phyloP scores from a whole-genome alignment of 2,797 vertebrate genomes.

The Channa striata region DNA sequence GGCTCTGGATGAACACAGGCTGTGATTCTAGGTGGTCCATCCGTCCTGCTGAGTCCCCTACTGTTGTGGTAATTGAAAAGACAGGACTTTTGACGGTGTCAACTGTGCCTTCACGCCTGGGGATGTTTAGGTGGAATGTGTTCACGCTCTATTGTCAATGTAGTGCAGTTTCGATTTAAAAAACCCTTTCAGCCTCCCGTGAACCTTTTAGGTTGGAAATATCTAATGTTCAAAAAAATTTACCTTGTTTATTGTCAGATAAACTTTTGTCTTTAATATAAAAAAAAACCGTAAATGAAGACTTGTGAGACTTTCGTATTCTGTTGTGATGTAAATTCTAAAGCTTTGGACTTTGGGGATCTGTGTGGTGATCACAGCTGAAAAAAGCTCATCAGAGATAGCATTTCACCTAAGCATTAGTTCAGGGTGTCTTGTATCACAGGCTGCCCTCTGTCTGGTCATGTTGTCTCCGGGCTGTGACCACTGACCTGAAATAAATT shows the following conservation, averaged over 20 bases:
- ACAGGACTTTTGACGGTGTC: constrained; percentile 55
- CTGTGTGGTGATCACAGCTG: constrained; percentile 25
- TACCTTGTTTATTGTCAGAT: constrained; percentile 6
- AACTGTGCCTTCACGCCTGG: constrained; percentile 58
- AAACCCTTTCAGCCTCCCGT: constrained; percentile 8
- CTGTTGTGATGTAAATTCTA: background rate
- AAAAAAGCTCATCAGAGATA: constrained; percentile 49
- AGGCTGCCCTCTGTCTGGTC: constrained; percentile 54
- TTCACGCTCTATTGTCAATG: constrained; percentile 51
- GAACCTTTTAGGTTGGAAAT: no score
- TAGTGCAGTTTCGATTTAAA: constrained; percentile 35
- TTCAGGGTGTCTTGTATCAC: constrained; percentile 65
- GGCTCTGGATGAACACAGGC: constrained; percentile 10
- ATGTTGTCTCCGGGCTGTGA: constrained; percentile 65
- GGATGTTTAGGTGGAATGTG: constrained; percentile 59
- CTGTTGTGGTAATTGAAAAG: constrained; percentile 73
- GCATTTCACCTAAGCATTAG: constrained; percentile 37
- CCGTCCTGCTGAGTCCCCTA: constrained; percentile 58
- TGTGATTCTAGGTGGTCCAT: constrained; percentile 65
- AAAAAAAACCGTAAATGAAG: background rate
- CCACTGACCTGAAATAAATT: constrained; percentile 65
- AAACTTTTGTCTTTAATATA: background rate
- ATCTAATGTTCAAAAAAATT: no score
- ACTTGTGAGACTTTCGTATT: background rate
- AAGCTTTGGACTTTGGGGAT: constrained; percentile 26